A percentile compares a stretch with the other conserved stretches of the same genome.
These are phyloP conservation scores for Chesias legatella DNA, from an alignment of 2,888 invertebrate species.

Conservation along the genomic window DNA sequence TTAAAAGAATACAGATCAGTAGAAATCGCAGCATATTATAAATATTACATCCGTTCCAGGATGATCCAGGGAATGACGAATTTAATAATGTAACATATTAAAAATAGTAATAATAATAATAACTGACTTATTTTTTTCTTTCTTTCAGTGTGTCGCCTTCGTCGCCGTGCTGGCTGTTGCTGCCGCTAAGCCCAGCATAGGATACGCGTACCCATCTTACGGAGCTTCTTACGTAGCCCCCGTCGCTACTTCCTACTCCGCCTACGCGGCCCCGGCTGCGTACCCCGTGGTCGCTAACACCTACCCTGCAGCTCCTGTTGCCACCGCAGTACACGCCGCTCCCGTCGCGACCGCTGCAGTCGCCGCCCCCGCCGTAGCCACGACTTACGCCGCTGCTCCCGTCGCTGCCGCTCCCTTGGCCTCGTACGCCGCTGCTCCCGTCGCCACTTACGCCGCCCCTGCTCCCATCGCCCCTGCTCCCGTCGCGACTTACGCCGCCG, in stretches of 20 bases:
- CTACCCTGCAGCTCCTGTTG: neutral
- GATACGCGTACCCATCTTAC: conserved; percentile 1
- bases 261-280: conserved; percentile 8
- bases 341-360: conserved; percentile 4
- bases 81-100: too few species aligned
- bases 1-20: too few species aligned
- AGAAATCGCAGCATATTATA: too few species aligned
- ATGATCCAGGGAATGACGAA: too few species aligned
- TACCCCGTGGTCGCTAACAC: conserved; percentile 3
- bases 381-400: conserved; percentile 10
- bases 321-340: conserved; percentile 2
- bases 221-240: conserved; percentile 3
- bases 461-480: conserved; percentile 35
- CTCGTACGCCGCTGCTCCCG: conserved; percentile 1
- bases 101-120: too few species aligned
- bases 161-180: conserved; percentile 49
- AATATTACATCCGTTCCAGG: too few species aligned
- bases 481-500: neutral
- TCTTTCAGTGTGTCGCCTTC: conserved; percentile 41
- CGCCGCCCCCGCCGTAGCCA: conserved; percentile 14
- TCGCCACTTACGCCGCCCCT: neutral
- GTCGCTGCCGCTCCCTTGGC: neutral
- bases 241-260: conserved; percentile 14
- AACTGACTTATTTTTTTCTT: too few species aligned
- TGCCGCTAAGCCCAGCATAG: conserved; percentile 46